Evolutionary conservation across 2,888 invertebrate genomes (phyloP).

Genomic region (Spodoptera exigua): DNA sequence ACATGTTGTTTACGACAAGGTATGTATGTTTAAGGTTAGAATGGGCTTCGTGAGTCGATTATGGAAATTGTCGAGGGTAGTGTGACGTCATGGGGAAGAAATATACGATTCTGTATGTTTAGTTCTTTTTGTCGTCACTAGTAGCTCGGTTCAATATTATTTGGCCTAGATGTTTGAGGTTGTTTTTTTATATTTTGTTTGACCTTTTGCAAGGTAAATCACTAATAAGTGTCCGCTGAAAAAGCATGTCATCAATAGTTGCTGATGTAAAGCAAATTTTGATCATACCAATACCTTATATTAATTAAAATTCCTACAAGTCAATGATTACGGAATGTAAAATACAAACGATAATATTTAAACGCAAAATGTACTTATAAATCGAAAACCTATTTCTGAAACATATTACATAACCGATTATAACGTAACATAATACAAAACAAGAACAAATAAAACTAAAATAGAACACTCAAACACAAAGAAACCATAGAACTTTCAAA

Average conservation of each 20-base stretch:
- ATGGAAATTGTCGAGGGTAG: slow-evolving; percentile 50
- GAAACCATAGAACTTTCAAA: slow-evolving; percentile 41
- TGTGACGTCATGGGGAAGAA: slow-evolving; percentile 53
- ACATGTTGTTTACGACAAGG: slow-evolving; percentile 57
- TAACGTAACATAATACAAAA: background rate
- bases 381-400: background rate
- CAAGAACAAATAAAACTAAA: slow-evolving; percentile 3
- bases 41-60: slow-evolving; percentile 54
- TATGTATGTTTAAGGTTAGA: slow-evolving; percentile 45
- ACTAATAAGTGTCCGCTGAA: background rate
- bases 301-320: too few species aligned
- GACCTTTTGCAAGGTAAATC: background rate
- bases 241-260: background rate
- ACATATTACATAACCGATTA: background rate
- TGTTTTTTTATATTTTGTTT: background rate
- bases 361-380: too few species aligned
- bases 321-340: too few species aligned
- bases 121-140: slow-evolving; percentile 1
- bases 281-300: too few species aligned
- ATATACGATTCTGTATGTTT: slow-evolving; percentile 39
- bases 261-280: too few species aligned
- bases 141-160: slow-evolving; percentile 4
- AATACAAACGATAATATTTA: too few species aligned
- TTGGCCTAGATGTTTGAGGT: background rate
- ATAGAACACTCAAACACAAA: slow-evolving; percentile 35